Evolutionary conservation across 35 echinoderm and acorn worm species (phyloP).

Genomic region (Ophioderma brevispina): DNA sequence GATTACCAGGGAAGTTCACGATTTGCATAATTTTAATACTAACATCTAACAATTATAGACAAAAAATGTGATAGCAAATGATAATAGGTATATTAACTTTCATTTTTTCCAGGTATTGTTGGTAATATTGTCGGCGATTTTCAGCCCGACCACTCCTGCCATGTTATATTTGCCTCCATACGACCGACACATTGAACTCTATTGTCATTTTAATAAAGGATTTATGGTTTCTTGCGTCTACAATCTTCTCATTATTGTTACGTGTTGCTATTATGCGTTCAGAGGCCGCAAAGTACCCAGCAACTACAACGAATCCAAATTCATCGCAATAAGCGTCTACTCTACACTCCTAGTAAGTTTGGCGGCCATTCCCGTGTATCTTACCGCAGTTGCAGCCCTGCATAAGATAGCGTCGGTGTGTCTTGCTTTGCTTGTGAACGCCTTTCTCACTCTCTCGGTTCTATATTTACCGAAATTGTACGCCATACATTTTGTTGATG

Average conservation of each 20-base stretch:
- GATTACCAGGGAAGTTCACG: no score
- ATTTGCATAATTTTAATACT: no score
- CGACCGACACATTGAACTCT: background rate
- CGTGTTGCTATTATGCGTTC: background rate
- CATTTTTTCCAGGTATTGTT: background rate
- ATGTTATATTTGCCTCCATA: background rate
- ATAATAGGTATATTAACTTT: no score
- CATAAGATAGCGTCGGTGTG: background rate
- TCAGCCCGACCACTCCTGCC: background rate
- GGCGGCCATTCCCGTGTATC: background rate
- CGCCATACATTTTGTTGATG: background rate
- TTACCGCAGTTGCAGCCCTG: background rate
- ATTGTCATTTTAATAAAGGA: background rate
- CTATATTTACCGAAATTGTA: background rate
- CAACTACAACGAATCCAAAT: no score
- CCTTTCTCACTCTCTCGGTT: background rate
- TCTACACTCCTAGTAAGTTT: background rate
- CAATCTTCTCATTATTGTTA: background rate
- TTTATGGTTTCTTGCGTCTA: background rate
- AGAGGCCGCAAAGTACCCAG: background rate
- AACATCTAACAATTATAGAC: no score
- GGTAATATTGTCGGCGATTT: background rate
- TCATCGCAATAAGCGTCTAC: slow-evolving; percentile 8
- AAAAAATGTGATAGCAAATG: no score
- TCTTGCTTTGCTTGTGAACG: background rate